Percentiles rank a stretch among this genome's conserved stretches.
phyloP scores from a whole-genome alignment of 2,888 invertebrate genomes.

The Miltochrista miniata region DNA sequence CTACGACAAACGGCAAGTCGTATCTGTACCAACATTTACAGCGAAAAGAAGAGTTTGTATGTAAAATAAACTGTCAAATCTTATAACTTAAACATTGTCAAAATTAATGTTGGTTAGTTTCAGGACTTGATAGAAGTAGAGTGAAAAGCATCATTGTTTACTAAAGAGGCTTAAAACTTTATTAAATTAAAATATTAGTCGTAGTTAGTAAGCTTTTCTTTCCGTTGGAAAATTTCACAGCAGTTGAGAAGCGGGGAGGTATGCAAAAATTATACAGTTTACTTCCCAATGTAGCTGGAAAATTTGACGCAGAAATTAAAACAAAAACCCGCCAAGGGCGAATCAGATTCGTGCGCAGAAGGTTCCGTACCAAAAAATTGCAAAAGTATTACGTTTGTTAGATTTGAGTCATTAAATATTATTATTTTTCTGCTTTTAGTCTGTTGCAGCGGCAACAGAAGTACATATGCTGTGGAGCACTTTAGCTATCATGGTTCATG shows the following conservation, averaged over 20 bases:
- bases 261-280: constrained; percentile 7
- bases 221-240: constrained; percentile 9
- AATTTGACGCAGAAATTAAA: not conserved
- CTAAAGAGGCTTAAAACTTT: constrained; percentile 42
- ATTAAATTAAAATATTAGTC: constrained; percentile 40
- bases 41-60: too few species aligned
- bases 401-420: too few species aligned
- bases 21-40: too few species aligned
- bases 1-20: too few species aligned
- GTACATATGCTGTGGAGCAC: too few species aligned
- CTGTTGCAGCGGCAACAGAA: too few species aligned
- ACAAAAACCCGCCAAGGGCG: too few species aligned
- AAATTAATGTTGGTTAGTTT: constrained; percentile 29
- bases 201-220: constrained; percentile 23
- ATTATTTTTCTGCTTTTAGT: too few species aligned
- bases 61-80: not conserved
- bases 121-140: constrained; percentile 28
- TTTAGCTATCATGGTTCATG: too few species aligned
- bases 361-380: too few species aligned
- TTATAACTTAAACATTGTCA: constrained; percentile 14
- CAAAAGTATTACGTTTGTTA: too few species aligned
- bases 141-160: constrained; percentile 38
- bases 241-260: constrained; percentile 11
- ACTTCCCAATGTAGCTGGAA: not conserved
- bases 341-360: too few species aligned